Base-by-base conservation (phyloP, 1,140 invertebrate genomes). In the Dufourea novaeangliae region DNA sequence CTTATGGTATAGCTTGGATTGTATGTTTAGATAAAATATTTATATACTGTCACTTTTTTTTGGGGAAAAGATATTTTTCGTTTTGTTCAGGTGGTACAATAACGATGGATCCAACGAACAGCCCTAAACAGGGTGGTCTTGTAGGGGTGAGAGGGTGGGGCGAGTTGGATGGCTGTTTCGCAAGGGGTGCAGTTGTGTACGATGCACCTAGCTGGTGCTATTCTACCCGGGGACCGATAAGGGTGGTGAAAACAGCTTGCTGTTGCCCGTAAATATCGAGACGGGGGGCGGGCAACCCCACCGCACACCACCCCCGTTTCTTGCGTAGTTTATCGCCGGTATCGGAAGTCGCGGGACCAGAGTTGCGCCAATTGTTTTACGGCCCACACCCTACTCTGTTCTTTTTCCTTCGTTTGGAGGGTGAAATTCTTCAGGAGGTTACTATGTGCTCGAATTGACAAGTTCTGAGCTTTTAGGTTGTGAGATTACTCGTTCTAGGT, bases 181-280 rank as follows among this genome's bases (percentile, higher is more conserved):
- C 22, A 5, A 54, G 79, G 72, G 39, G 50, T 56, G 68, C 69
- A 52, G 14, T 80, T 72, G 78, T 79, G 64, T 66, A 78, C 82
- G 79, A 82, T 86, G 76, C 80, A 82, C 77, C 80, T 82, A 82
- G 80, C 79, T 87, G 85, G 80, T 87, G 87, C 86, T 89, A 88
- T 88, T 88, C 82, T 82, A 88, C 75, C n/a, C 78, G 83, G 76
- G 52, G 52, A 63, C 68, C 77, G 88, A 89, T 89, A 89, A 89
- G 87, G 52, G 50, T 56, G 69, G 76, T 71, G 84, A 88, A 86
- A 88, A 87, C 82, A 87, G 87, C 75, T 72, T 80, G 80, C 72
- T 59, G 78, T 85, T 83, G 82, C 84, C 86, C 87, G 88, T 88
- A 89, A 89, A 89, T 89, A 88, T 88, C 81, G 78, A 71, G 68